Evolutionary conservation across 1,140 invertebrate genomes (phyloP), one percentile per base, ranked within the genome.

Genomic region (Pachyrhynchus sulphureomaculatus): DNA sequence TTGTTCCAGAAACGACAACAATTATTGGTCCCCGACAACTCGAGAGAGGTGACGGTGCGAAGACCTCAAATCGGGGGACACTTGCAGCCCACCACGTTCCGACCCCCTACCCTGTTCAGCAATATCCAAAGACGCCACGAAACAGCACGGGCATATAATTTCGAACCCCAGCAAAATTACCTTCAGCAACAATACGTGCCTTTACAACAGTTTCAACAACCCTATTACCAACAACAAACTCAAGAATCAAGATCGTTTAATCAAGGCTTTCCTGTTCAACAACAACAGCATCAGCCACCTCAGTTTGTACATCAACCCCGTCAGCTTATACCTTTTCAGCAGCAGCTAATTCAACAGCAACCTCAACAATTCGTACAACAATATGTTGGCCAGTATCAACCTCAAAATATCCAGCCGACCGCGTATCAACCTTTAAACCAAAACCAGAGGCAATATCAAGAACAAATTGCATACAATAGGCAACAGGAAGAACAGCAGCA

Each of bases 1-100:
- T 75, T 76, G 75, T 76, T 76, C 69, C 75, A 76, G 75, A 76
- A 73, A 65, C 71, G 65, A 60, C 70, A 64, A 51, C 68, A 67
- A 52, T 49, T 65, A 41, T 57, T 61, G 58, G 54, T 63, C 42
- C 64, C 61, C 32, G 66, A 68, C 54, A 67, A 64, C 58, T 51
- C 61, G 48, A 58, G 60, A 61, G 65, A 68, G 62, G 65, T 67
- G 41, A 59, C 66, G 41, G 58, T 51, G 56, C 68, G 26, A 52
- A 62, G 59, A 48, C 66, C 58, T 56, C 59, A 66, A 67, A 64
- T 70, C 36, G 74, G 72, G 68, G 72, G 70, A 65, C 67, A 73
- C 53, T 64, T 74, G 55, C 68, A 73, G 52, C 60, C 71, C 15
- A 76, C 75, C 41, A 76, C 75, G 2, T 76, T 66, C 55, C 68